Evolutionary conservation across 2,113 vertebrate genomes (phyloP).

Genomic region (Nanger granti): DNA sequence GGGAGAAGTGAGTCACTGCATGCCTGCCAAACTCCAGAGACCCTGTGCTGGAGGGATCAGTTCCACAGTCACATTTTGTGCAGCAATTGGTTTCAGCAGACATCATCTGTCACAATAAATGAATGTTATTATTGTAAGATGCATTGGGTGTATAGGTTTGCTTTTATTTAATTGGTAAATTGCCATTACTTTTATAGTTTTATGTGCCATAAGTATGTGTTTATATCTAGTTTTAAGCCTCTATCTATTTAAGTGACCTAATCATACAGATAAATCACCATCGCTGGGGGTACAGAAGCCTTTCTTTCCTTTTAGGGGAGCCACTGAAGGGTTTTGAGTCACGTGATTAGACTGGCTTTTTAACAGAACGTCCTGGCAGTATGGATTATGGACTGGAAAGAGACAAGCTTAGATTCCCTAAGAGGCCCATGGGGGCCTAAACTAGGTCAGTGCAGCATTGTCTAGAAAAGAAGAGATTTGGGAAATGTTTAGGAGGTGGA

Average conservation of each 20-base stretch:
- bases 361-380: not conserved
- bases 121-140: not conserved
- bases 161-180: not conserved
- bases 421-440: not conserved
- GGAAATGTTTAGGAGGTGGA: not conserved
- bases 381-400: not conserved
- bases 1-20: not conserved
- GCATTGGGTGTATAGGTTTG: not conserved
- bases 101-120: not conserved
- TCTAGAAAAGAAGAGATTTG: not conserved
- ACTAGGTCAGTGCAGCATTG: not conserved
- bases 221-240: not conserved
- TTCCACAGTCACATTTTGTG: not conserved
- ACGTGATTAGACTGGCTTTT: not conserved
- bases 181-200: not conserved
- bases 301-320: not conserved
- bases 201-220: not conserved
- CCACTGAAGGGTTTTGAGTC: not conserved
- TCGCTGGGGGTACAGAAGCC: not conserved
- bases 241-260: not conserved
- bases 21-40: not conserved
- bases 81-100: not conserved
- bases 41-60: fast-evolving
- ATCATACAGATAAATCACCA: not conserved
- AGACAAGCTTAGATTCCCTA: not conserved